Evolutionary conservation across 2,113 vertebrate species (phyloP).

Genomic region (Tragelaphus imberbis): DNA sequence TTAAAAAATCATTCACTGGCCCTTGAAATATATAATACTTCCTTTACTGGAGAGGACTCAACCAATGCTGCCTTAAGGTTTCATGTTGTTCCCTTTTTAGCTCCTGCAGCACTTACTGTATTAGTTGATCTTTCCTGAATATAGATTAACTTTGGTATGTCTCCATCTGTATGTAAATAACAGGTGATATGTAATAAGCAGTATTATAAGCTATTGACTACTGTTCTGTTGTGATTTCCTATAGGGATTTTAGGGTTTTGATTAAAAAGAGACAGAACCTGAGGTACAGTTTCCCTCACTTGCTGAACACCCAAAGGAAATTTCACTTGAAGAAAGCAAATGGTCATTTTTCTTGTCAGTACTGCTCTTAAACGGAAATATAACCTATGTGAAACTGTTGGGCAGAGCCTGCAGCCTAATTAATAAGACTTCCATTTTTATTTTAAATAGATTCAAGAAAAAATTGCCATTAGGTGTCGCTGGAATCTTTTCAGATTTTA

Average conservation of each 20-base stretch:
- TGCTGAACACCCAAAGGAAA: conserved; percentile 50
- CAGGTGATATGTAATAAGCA: not conserved
- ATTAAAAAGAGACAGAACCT: conserved; percentile 27
- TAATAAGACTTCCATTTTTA: not conserved
- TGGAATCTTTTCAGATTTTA: conserved; percentile 30
- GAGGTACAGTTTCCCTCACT: conserved; percentile 15
- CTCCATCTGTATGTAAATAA: not conserved
- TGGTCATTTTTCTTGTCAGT: not conserved
- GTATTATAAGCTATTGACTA: not conserved
- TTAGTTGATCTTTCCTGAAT: conserved; percentile 2
- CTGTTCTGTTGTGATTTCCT: conserved; percentile 2
- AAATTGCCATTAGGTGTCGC: conserved; percentile 1
- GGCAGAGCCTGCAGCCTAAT: not conserved
- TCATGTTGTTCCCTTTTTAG: not conserved
- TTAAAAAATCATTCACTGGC: conserved; percentile 21
- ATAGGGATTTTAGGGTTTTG: conserved; percentile 12
- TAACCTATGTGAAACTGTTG: not conserved
- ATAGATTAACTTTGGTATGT: not conserved
- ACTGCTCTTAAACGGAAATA: not conserved
- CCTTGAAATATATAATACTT: conserved; percentile 33
- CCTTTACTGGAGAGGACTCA: conserved; percentile 27
- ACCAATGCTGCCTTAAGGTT: conserved; percentile 57
- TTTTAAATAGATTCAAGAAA: conserved; percentile 34
- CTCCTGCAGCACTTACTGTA: not conserved
- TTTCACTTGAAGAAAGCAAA: conserved; percentile 31